Base-by-base conservation (phyloP, 2,113 vertebrate genomes). In the Indicator indicator region DNA sequence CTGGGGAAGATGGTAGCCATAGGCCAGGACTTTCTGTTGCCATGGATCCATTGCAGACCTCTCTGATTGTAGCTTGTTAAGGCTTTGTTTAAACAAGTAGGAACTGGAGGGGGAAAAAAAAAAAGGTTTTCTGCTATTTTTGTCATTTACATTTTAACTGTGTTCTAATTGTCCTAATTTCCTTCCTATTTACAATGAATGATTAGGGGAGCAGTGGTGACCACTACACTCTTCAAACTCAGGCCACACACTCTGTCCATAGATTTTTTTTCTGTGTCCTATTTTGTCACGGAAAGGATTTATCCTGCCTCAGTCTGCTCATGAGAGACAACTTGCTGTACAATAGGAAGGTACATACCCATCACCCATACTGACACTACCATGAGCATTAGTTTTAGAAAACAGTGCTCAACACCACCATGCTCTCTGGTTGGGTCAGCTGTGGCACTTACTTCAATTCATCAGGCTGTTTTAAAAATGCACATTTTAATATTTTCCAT, bases 21-120 rank as follows among this genome's bases (percentile, higher is more conserved):
- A 95, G 90, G 87, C 89, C 95, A 97, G 97, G 93, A 94, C 63
- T 68, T 96, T 95, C 84, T 4, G 98, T 98, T 98, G 97, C 97
- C 98, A 98, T 98, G 98, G 98, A 85, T 96, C 98, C 97, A 48
- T 88, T 89, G 92, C 96, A 96, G 97, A 94, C 97, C 96, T 95
- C 97, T 97, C 93, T 98, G 98, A 97, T 92, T 97, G 98, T 97
- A 96, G 98, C 98, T 98, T 97, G 97, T 97, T 95, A 97, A 82
- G 97, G 97, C 96, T 98, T 97, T 98, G 97, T 97, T 98, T 98
- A 98, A 97, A 98, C 97, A 98, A 98, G 98, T 94, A 98, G 96
- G 88, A 98, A 97, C 96, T 94, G 71, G 7, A 12, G 4, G 4
- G 1, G 0, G 27, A 59, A 12, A 20, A 68, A 20, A 68, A 74